A percentile compares a stretch with the other conserved stretches of the same genome.
These are phyloP conservation scores for Zelleria hepariella DNA, from an alignment of 2,888 invertebrate genomes.

Conservation along the genomic window DNA sequence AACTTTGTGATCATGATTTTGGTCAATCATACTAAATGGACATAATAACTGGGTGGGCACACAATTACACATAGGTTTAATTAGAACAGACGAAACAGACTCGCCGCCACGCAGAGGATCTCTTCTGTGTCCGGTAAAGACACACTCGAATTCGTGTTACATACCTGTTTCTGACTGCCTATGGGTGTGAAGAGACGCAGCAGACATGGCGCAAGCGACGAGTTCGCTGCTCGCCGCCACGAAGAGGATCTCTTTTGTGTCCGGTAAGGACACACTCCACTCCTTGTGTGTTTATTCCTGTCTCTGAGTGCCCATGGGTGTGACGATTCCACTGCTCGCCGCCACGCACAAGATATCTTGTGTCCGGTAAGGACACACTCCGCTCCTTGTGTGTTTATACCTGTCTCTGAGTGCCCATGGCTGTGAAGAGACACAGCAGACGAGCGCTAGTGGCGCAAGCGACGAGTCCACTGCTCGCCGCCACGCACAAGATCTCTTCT, in stretches of 20 bases:
- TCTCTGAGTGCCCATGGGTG: slow-evolving; percentile 88
- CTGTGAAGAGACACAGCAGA: slow-evolving; percentile 79
- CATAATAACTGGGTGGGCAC: no score
- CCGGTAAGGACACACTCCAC: slow-evolving; percentile 85
- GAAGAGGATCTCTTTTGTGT: slow-evolving; percentile 82
- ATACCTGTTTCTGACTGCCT: slow-evolving; percentile 80
- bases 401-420: slow-evolving; percentile 83
- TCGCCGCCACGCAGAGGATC: no score
- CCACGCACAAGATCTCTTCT: slow-evolving; percentile 81
- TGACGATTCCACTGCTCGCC: slow-evolving; percentile 81
- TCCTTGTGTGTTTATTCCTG: slow-evolving; percentile 80
- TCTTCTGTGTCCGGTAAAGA: no score
- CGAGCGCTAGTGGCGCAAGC: slow-evolving; percentile 79
- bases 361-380: no score
- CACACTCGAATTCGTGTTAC: no score
- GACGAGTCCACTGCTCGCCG: slow-evolving; percentile 78
- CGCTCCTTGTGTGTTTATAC: no score
- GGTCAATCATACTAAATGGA: no score
- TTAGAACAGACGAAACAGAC: no score
- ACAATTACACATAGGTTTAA: no score
- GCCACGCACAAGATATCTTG: no score
- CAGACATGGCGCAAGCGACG: slow-evolving; percentile 80
- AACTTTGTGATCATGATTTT: no score
- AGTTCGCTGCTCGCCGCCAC: slow-evolving; percentile 77
- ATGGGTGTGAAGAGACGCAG: slow-evolving; percentile 81